Percentiles rank a stretch among this genome's conserved stretches.
These are phyloP conservation scores for rat (Rattus norvegicus) DNA, from an alignment of 2,113 vertebrate genomes.

Conservation along the genomic window GRCr8 NC_086025.1:35197001-35197500, in stretches of 20 bases:
- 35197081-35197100: conserved; percentile 81
- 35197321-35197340: background rate
- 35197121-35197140: conserved; percentile 83
- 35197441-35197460: conserved; percentile 65
- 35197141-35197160: conserved; percentile 82
- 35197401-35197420: conserved; percentile 57
- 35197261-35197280: background rate
- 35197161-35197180: conserved; percentile 85
- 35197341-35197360: conserved; percentile 29
- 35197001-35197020: conserved; percentile 92
- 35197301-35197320: conserved; percentile 53
- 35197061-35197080: conserved; percentile 85
- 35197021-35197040: conserved; percentile 84
- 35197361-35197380: conserved; percentile 3
- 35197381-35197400: background rate
- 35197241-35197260: conserved; percentile 81
- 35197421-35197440: conserved; percentile 18
- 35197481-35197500: conserved; percentile 58
- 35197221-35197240: conserved; percentile 87
- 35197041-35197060: conserved; percentile 80
- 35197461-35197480: conserved; percentile 77
- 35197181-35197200: conserved; percentile 88
- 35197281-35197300: conserved; percentile 33
- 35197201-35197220: conserved; percentile 92
- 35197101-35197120: conserved; percentile 84